A percentile compares a stretch with the other conserved stretches of the same genome.
Conservation (phyloP, 2,888 invertebrate genomes). For the Agrochola lota region DNA sequence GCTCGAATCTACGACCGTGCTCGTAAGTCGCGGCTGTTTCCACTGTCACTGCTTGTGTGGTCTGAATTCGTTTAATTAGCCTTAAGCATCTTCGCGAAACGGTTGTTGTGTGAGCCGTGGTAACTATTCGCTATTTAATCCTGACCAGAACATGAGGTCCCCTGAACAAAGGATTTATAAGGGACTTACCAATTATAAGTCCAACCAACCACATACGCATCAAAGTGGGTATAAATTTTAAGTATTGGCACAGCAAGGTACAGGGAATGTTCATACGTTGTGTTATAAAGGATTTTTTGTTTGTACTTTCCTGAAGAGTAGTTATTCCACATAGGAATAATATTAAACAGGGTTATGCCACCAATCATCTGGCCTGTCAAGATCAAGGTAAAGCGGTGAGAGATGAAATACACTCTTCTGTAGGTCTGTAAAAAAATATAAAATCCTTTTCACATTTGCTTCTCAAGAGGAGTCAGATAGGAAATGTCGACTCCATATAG, state of each 20-base stretch:
- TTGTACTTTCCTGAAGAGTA: conserved; percentile 38
- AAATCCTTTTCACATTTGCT: no score
- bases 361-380: neutral
- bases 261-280: conserved; percentile 51
- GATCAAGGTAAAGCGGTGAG: conserved; percentile 4
- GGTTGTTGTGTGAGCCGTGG: neutral
- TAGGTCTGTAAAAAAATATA: conserved; percentile 20
- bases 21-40: no score
- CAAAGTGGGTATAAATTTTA: conserved; percentile 27
- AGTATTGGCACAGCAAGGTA: conserved; percentile 40
- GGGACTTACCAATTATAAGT: conserved; percentile 46
- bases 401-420: conserved; percentile 23
- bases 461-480: no score
- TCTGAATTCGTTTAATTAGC: no score
- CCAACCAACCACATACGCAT: conserved; percentile 32
- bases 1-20: no score
- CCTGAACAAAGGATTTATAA: neutral
- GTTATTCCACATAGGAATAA: conserved; percentile 47
- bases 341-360: neutral
- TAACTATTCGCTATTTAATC: no score
- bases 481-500: no score
- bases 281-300: conserved; percentile 18
- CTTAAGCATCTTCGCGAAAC: no score
- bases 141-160: no score
- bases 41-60: no score